Base-by-base conservation (phyloP, 2,797 vertebrate genomes). In the Oryzias sinensis region DNA sequence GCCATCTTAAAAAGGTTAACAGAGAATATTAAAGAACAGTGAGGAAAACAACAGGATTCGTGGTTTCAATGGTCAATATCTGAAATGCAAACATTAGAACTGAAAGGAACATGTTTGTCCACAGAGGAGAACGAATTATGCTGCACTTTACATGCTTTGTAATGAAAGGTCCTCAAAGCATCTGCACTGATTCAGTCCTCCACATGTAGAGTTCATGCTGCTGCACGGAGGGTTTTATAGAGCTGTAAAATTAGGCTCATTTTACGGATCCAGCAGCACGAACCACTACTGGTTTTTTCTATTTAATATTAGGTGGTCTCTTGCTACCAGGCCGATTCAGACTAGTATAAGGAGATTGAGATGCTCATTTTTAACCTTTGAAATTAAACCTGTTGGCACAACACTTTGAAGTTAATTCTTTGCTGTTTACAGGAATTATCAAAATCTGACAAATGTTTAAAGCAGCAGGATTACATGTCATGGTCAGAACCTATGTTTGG, bases 371-470 rank as follows among this genome's bases (percentile, higher is more conserved):
- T 79, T 85, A 88, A 22, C 89, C 87, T 85, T 77, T 79, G 77
- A 75, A 70, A 78, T 55, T 68, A 50, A 76, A 53, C 53, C 62
- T 55, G 75, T 77, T 88, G 83, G 88, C 82, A 80, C 68, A 71
- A 68, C 51, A 49, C 76, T 81, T 85, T 84, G 68, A 86, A 85
- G 76, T 74, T 88, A 85, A 91, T 89, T 90, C 85, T 78, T 76
- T 43, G n/a, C 62, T 84, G 84, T 87, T 90, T 87, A 90, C 74
- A 73, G 69, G 75, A 88, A 88, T 90, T 88, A 89, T 85, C 90
- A 78, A 83, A 83, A 83, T 82, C 84, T 87, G 86, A 88, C 83
- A 89, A 88, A 87, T 88, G 85, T 90, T 89, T 89, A 88, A 89
- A 89, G 73, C 77, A 82, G 56, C 65, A 14, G 76, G 84, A 88